phyloP scores from a whole-genome alignment of 2,888 invertebrate genomes.

The Acleris literana region DNA sequence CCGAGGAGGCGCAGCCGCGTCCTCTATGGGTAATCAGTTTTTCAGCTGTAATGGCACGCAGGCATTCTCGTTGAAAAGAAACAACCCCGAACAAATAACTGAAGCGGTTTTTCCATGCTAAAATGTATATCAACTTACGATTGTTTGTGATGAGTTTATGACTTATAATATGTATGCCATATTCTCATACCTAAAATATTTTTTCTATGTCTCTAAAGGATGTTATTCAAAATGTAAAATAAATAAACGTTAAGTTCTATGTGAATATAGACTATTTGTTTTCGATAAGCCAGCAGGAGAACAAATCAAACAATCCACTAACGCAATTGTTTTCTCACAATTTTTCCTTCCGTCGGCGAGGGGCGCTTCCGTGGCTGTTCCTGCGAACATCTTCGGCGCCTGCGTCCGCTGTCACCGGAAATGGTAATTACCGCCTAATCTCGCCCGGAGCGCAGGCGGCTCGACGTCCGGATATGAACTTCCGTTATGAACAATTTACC shows the following conservation, averaged over 20 bases:
- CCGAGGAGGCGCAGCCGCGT: constrained; percentile 49
- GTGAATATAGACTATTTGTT: constrained; percentile 1
- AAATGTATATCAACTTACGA: not conserved
- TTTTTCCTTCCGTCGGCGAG: constrained; percentile 59
- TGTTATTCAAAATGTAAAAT: not conserved
- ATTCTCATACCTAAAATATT: too few relatives aligned
- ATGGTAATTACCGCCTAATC: constrained; percentile 85
- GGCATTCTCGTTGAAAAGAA: constrained; percentile 54
- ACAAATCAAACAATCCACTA: constrained; percentile 18
- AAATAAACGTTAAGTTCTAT: not conserved
- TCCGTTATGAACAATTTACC: constrained; percentile 93
- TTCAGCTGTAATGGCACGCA: constrained; percentile 62
- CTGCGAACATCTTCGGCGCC: constrained; percentile 65
- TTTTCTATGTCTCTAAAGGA: not conserved
- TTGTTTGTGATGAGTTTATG: not conserved
- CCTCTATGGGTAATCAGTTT: constrained; percentile 73
- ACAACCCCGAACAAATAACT: constrained; percentile 43
- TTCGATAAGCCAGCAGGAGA: not conserved
- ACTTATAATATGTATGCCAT: not conserved
- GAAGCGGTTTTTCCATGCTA: not conserved
- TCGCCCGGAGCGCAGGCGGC: constrained; percentile 80
- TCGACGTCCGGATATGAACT: constrained; percentile 91
- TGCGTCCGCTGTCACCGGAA: constrained; percentile 80
- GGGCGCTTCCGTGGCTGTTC: constrained; percentile 54
- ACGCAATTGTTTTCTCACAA: constrained; percentile 50